Base-by-base conservation (phyloP, 2,888 invertebrate genomes). In the Agrotis clavis region DNA sequence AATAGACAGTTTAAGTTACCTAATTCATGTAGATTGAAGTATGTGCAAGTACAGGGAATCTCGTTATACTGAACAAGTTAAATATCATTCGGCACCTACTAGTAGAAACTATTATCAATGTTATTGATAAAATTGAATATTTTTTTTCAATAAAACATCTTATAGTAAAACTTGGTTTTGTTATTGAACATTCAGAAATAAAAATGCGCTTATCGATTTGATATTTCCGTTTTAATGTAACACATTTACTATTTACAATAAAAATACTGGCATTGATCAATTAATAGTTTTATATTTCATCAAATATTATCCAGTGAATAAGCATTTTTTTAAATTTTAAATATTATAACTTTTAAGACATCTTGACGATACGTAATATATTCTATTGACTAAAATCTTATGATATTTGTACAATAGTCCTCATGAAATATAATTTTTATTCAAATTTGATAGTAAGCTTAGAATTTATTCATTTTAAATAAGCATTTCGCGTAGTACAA, bases 251-350 rank as follows among this genome's bases (percentile, higher is more conserved):
- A 95, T 96, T 94, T 96, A 96, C 95, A 95, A 91, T 95, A 93
- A 93, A n/a, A 96, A 96, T 96, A 96, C 96, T 96, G 96, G 95
- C 95, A 94, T 94, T 93, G 90, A 94, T 92, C 91, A 91, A 91
- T 91, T 90, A 89, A 88, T 90, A 90, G 87, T 90, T 89, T 89
- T 64, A 81, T 86, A 88, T 90, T 88, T 88, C 82, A 86, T 89
- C 83, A 86, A 88, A 86, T 84, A 81, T 88, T 77, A 84, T 82
- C 76, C 76, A 83, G 83, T 76, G 72, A 81, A 77, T 80, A 83
- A 87, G 86, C 80, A 77, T 72, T 76, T 76, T 71, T 54, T 75
- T 72, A 62, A 74, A 67, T 67, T 77, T 85, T 71, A 67, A 67
- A 71, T 81, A 79, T 67, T 72, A 79, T 56, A 56, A 45, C 25